A percentile compares a stretch with the other conserved stretches of the same genome.
phyloP scores from a whole-genome alignment of 1,140 invertebrate species.

The Cotesia glomerata region DNA sequence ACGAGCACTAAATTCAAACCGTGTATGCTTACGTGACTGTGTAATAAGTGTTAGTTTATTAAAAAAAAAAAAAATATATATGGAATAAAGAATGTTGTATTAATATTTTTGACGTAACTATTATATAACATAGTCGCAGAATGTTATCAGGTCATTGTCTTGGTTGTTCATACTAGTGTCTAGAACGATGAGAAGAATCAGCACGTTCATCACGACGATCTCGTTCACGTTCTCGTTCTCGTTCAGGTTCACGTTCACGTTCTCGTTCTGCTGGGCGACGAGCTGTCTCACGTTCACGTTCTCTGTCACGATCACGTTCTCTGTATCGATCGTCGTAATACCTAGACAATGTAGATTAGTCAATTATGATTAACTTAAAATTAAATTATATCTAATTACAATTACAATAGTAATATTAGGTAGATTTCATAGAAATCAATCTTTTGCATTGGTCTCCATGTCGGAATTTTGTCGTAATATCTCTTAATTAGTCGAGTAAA shows the following conservation, averaged over 20 bases:
- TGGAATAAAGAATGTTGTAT: slow-evolving; percentile 8
- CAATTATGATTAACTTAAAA: slow-evolving; percentile 49
- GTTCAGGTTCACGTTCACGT: slow-evolving; percentile 64
- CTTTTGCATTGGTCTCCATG: too few relatives aligned
- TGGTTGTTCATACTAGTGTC: slow-evolving; percentile 64
- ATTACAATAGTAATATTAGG: slow-evolving; percentile 18
- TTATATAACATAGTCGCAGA: not conserved
- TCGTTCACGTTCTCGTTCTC: slow-evolving; percentile 69
- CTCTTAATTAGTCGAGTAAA: too few relatives aligned
- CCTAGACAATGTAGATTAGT: slow-evolving; percentile 61
- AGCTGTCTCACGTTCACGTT: slow-evolving; percentile 60
- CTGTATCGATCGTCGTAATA: slow-evolving; percentile 85
- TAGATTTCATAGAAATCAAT: too few relatives aligned
- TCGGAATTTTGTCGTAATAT: too few relatives aligned
- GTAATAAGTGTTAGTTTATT: slow-evolving; percentile 18
- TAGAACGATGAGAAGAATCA: slow-evolving; percentile 72
- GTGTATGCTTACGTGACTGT: slow-evolving; percentile 25
- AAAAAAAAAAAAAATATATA: slow-evolving; percentile 9
- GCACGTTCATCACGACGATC: slow-evolving; percentile 72
- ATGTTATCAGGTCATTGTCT: not conserved
- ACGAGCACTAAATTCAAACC: not conserved
- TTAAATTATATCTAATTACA: not conserved
- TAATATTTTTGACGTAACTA: slow-evolving; percentile 1
- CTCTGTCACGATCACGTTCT: slow-evolving; percentile 66
- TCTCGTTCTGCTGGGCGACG: slow-evolving; percentile 64